phyloP scores from a whole-genome alignment of 1,140 invertebrate genomes.

The Drosophila sp. region DNA sequence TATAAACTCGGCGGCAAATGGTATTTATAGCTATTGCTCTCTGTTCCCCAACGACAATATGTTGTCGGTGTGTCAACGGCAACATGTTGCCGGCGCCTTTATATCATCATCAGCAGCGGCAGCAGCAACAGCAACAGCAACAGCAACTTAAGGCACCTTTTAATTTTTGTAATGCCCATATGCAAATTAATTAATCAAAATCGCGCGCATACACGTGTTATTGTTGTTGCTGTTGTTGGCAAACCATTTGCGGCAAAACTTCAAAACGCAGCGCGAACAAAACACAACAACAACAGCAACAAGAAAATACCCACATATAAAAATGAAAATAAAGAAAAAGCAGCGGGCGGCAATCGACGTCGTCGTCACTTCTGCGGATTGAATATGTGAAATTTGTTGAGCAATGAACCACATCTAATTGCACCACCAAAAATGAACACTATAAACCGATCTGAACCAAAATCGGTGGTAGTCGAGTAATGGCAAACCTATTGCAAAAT shows the following conservation, averaged over 20 bases:
- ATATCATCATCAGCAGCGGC: background rate
- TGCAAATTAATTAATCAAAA: conserved; percentile 83
- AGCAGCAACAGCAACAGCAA: conserved; percentile 10
- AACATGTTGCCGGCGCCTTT: conserved; percentile 30
- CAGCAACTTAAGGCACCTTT: conserved; percentile 68
- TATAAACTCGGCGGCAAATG: conserved; percentile 56
- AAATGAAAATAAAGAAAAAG: conserved; percentile 33
- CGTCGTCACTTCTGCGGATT: conserved; percentile 13
- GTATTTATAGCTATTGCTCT: conserved; percentile 45
- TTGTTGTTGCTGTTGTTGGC: conserved; percentile 42
- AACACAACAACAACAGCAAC: conserved; percentile 6
- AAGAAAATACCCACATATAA: background rate
- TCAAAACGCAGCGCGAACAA: conserved; percentile 70
- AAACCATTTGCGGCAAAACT: conserved; percentile 76
- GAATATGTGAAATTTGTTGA: conserved; percentile 37
- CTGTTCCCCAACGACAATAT: conserved; percentile 26
- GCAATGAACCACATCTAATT: conserved; percentile 47
- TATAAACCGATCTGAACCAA: conserved; percentile 6
- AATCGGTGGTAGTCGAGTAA: too few relatives aligned
- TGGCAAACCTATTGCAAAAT: background rate
- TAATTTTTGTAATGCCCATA: conserved; percentile 74
- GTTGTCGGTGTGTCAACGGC: conserved; percentile 31
- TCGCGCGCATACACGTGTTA: conserved; percentile 57
- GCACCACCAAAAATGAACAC: conserved; percentile 5
- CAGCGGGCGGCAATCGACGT: conserved; percentile 39